These are phyloP conservation scores for Craseonycteris thonglongyai DNA, from an alignment of 2,113 vertebrate genomes.

Conservation along the genomic window DNA sequence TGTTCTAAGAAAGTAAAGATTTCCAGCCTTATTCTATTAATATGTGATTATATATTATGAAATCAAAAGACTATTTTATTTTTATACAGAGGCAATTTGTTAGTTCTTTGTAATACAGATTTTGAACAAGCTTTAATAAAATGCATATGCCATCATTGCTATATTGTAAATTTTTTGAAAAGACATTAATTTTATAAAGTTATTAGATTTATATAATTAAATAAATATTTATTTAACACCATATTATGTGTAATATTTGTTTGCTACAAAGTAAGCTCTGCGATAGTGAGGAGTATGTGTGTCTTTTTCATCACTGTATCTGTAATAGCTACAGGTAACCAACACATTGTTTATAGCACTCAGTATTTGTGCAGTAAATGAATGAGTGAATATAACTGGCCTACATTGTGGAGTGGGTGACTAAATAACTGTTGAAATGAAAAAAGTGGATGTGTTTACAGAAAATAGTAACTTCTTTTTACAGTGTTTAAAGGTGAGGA, in stretches of 20 bases:
- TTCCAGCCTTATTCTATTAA: constrained; percentile 1
- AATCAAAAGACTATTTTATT: constrained; percentile 27
- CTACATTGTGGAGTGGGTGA: not conserved
- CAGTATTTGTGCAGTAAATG: not conserved
- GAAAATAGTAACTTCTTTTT: not conserved
- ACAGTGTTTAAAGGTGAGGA: not conserved
- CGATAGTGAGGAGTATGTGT: not conserved
- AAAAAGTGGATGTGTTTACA: not conserved
- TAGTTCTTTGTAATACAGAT: constrained; percentile 19
- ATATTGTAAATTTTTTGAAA: not conserved
- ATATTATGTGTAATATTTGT: not conserved
- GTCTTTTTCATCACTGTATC: not conserved
- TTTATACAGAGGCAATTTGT: not conserved
- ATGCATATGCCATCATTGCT: not conserved
- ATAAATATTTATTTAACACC: not conserved
- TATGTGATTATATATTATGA: not conserved
- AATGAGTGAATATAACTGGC: not conserved
- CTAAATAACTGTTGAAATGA: not conserved
- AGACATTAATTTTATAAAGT: not conserved
- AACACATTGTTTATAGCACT: not conserved
- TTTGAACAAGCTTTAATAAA: not conserved
- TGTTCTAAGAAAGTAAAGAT: not conserved
- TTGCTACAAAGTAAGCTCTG: not conserved
- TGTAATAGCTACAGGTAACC: not conserved
- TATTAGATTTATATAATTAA: not conserved